Percentiles rank a stretch among this genome's conserved stretches.
phyloP scores from a whole-genome alignment of 2,113 vertebrate genomes.

The Rhynchomys soricoides region DNA sequence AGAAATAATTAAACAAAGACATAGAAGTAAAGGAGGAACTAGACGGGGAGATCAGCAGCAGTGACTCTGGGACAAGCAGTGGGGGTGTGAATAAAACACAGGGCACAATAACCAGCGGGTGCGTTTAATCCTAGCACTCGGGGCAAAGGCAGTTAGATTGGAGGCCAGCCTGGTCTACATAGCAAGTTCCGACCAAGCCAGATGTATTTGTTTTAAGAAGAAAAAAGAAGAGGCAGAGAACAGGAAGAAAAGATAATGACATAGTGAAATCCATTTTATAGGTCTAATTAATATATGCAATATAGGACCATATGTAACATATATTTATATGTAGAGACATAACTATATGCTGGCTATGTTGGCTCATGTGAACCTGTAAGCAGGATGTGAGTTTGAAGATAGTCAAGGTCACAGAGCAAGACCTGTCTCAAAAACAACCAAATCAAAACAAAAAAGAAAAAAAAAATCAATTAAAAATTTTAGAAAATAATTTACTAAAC shows the following conservation, averaged over 20 bases:
- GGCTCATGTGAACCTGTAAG: background rate
- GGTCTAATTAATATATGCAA: background rate
- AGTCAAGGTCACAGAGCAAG: background rate
- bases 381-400: background rate
- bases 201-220: background rate
- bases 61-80: background rate
- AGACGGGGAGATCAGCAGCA: too few species aligned
- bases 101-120: background rate
- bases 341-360: background rate
- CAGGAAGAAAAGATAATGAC: background rate
- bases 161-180: background rate
- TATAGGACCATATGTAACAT: background rate
- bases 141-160: background rate
- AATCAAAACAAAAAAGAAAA: background rate
- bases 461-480: background rate
- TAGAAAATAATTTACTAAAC: conserved; percentile 45
- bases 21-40: background rate
- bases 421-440: background rate
- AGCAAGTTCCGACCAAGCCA: background rate
- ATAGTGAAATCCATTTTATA: background rate
- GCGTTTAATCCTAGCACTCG: background rate
- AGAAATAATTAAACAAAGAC: background rate
- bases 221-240: background rate
- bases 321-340: background rate
- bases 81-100: background rate